Base-by-base conservation (phyloP, 2,113 vertebrate genomes). In the Gavia stellata region DNA sequence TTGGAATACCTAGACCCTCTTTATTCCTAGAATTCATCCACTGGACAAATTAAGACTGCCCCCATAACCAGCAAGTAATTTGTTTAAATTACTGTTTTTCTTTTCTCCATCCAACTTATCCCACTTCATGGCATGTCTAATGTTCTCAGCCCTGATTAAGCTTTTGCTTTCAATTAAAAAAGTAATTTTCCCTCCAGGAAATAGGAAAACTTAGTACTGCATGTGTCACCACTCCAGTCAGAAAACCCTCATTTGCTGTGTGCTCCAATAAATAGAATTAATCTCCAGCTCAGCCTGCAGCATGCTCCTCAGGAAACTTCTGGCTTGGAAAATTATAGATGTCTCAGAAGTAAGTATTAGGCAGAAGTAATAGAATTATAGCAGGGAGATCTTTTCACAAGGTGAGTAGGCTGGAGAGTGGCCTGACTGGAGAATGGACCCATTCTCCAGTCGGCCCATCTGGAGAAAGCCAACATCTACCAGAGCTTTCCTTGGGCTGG, bases 111-210 rank as follows among this genome's bases (percentile, higher is more conserved):
- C 16, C 58, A 66, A 73, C 3, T 50, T 78, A 63, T 42, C 49
- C 29, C 38, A 58, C 36, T 36, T 58, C 33, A 42, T 33, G 44
- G 58, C 52, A 90, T 8, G 5, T 53, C 52, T 79, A 36, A 86
- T 58, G 59, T 90, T 90, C 72, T 83, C 34, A 78, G 83, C 17
- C 29, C 53, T 58, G 62, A 92, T 87, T 29, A 93, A 47, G 34
- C 72, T 71, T 77, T 72, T 62, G 10, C 49, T 56, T 93, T 87
- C 67, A 80, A 81, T 62, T 81, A 65, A 85, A 77, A 62, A 77
- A 80, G 29, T 50, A 62, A 82, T 72, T 81, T 88, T 95, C 92
- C 59, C 67, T 86, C 55, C 53, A 96, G 67, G 49, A 93, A 96
- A 94, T 1, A 78, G 53, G 67, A 91, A 80, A 79, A 47, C 31